These are phyloP conservation scores for Cantharis nigra DNA, from an alignment of 2,888 invertebrate species.

Conservation along the genomic window DNA sequence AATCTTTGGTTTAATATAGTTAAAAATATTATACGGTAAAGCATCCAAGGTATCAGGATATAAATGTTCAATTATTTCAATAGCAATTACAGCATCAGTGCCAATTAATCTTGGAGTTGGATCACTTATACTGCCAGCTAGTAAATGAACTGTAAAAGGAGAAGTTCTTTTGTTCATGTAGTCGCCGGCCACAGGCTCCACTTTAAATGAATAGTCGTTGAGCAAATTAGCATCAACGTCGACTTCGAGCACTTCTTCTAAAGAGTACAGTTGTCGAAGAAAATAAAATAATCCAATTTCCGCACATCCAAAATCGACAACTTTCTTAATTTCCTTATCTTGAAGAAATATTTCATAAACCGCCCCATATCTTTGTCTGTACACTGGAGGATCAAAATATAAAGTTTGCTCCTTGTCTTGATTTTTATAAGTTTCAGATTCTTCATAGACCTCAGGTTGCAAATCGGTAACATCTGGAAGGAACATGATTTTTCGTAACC, in stretches of 20 bases:
- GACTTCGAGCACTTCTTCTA: constrained; percentile 72
- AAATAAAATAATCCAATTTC: constrained; percentile 75
- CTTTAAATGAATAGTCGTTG: constrained; percentile 49
- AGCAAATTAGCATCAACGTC: constrained; percentile 69
- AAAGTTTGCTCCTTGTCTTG: constrained; percentile 47
- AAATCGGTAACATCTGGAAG: neutral
- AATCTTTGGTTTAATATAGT: constrained; percentile 76
- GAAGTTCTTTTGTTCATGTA: constrained; percentile 60
- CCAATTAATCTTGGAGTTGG: constrained; percentile 69
- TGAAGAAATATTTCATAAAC: constrained; percentile 67
- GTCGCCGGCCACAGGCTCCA: constrained; percentile 62
- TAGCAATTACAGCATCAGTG: constrained; percentile 78
- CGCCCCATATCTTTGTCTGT: constrained; percentile 73
- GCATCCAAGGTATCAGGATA: constrained; percentile 72
- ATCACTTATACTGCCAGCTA: constrained; percentile 78
- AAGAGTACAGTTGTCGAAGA: constrained; percentile 67
- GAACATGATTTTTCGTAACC: neutral
- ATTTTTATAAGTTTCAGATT: neutral
- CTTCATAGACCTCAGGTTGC: neutral
- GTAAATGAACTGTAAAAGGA: constrained; percentile 67
- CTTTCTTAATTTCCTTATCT: constrained; percentile 59
- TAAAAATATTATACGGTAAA: constrained; percentile 80
- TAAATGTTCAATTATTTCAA: constrained; percentile 92
- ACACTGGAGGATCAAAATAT: constrained; percentile 77
- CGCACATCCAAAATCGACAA: constrained; percentile 86